Evolutionary conservation across 2,888 invertebrate genomes (phyloP), one percentile per base, ranked within the genome.

Genomic region (Ophonus ardosiacus): DNA sequence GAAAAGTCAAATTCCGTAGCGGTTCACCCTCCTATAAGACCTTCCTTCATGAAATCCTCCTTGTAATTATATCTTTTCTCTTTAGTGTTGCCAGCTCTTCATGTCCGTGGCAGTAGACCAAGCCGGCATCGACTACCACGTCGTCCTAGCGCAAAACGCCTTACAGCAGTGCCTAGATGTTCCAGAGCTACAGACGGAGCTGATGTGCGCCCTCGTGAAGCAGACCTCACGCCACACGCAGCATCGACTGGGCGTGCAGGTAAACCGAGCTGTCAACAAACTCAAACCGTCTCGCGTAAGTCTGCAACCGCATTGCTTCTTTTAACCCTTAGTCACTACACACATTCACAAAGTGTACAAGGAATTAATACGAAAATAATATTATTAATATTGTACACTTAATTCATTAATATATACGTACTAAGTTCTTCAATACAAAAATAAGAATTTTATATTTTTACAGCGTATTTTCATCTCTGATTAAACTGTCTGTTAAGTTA

Each of bases 91-190:
- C 87, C 98, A 98, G 90, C 94, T 99, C 87, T 99, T 99, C 92
- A 98, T 97, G 95, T 98, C 98, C 2, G 98, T 98, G 87, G 96
- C 97, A 65, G 97, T 99, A 88, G 98, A 98, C 92, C 97, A 97
- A 89, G 97, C 98, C 82, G 97, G 98, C 90, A 97, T 99, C 88
- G 99, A 99, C 93, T 98, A 98, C 92, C 99, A 99, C 92, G 98
- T 99, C 89, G 97, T 97, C 86, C 93, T 99, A 86, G 98, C 98
- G 15, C 99, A 99, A 94, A 98, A 98, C 91, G 97, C 98, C 43
- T 93, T 99, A 85, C 97, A 97, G 90, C 97, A 97, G 91, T 98
- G 98, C 91, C 93, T 99, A 86, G 97, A 97, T 88, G 95, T 96
- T 91, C 94, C 95, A 65, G 98, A 98, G 92, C 93, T 99, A 87